Percentiles rank a stretch among this genome's conserved stretches.
These are phyloP conservation scores for Thaumatotibia leucotreta DNA, from an alignment of 1,140 invertebrate species.

Conservation along the genomic window DNA sequence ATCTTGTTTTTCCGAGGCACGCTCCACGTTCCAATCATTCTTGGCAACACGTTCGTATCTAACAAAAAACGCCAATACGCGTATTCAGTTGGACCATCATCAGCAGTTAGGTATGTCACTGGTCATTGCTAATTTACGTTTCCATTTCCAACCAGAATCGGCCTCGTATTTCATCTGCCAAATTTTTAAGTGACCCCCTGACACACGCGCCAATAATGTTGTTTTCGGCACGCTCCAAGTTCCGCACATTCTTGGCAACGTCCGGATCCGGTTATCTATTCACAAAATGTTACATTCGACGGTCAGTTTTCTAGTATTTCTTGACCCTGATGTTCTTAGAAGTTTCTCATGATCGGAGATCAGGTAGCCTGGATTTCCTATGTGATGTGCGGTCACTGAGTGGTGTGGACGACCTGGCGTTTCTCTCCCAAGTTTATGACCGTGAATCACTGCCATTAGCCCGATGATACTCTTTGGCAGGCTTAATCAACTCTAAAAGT, in stretches of 20 bases:
- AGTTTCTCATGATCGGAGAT: background rate
- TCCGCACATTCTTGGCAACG: conserved; percentile 3
- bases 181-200: background rate
- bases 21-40: background rate
- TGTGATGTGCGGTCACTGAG: background rate
- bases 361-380: background rate
- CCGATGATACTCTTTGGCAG: background rate
- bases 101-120: background rate
- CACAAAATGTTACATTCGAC: background rate
- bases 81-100: too few species aligned
- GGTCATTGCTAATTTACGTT: background rate
- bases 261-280: background rate
- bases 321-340: background rate
- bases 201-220: background rate
- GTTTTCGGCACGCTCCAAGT: background rate
- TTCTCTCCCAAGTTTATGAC: background rate
- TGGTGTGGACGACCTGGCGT: background rate
- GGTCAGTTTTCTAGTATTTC: background rate
- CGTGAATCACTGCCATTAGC: background rate
- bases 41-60: background rate
- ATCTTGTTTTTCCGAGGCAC: background rate
- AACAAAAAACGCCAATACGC: background rate
- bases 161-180: background rate
- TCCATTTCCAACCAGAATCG: background rate
- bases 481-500: background rate